Percentiles rank a stretch among this genome's conserved stretches.
phyloP scores from a whole-genome alignment of 2,888 invertebrate genomes.

The Augochlorella aurata region DNA sequence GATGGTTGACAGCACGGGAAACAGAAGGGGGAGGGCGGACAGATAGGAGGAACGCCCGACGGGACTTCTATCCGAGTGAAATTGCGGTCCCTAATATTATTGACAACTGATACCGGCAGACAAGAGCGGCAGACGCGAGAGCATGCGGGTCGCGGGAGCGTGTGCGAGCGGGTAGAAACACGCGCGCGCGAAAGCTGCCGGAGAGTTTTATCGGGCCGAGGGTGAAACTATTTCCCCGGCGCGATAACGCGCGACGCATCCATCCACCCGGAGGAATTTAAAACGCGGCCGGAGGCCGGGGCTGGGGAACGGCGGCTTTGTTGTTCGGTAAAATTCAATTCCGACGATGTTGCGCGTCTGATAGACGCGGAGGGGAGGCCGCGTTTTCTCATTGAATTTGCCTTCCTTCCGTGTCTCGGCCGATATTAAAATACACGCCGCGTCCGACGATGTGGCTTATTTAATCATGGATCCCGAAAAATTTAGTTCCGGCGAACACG shows the following conservation, averaged over 20 bases:
- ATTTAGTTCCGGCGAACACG: background rate
- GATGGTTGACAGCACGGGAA: slow-evolving; percentile 20
- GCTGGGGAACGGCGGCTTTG: slow-evolving; percentile 2
- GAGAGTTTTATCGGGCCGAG: slow-evolving; percentile 53
- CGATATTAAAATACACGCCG: slow-evolving; percentile 10
- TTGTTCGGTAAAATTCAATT: slow-evolving; percentile 48
- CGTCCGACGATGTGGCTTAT: slow-evolving; percentile 1
- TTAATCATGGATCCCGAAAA: background rate
- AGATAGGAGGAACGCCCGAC: slow-evolving; percentile 61
- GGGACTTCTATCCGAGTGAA: slow-evolving; percentile 61
- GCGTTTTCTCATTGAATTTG: slow-evolving; percentile 1
- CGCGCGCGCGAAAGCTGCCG: background rate
- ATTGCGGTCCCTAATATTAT: slow-evolving; percentile 67
- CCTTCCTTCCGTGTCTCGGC: background rate
- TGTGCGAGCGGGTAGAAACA: too few relatives aligned
- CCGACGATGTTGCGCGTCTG: slow-evolving; percentile 18
- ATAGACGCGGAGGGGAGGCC: slow-evolving; percentile 11
- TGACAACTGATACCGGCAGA: slow-evolving; percentile 62
- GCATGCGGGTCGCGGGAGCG: too few relatives aligned
- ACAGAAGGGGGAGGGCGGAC: slow-evolving; percentile 51
- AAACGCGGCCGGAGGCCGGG: slow-evolving; percentile 9
- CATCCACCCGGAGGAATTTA: slow-evolving; percentile 38
- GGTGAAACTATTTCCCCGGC: slow-evolving; percentile 55
- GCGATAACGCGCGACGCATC: slow-evolving; percentile 42
- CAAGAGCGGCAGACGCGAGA: too few relatives aligned